A percentile compares a stretch with the other conserved stretches of the same genome.
Conservation (phyloP, 1,140 invertebrate species). For the Drosophila ficusphila region DNA sequence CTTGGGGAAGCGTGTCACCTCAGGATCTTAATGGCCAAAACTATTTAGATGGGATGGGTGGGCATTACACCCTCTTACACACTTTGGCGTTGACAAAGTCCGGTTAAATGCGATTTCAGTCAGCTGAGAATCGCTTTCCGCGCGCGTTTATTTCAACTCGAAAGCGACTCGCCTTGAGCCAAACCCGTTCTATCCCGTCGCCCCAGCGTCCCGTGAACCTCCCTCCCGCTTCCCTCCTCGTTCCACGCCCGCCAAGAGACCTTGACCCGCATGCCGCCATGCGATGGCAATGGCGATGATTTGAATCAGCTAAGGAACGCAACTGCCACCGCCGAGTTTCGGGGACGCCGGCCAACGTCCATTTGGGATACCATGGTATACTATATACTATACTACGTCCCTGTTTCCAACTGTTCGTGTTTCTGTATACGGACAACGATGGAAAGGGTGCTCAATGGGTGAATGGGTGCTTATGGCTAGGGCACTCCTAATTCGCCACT, state of each 20-base stretch:
- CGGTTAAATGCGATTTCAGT: background rate
- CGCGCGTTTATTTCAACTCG: background rate
- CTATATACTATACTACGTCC: background rate
- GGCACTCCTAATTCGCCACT: background rate
- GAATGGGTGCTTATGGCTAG: background rate
- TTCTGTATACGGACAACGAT: background rate
- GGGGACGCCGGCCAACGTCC: constrained; percentile 7
- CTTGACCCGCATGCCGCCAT: constrained; percentile 43
- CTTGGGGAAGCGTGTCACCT: background rate
- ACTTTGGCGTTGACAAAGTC: background rate
- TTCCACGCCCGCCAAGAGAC: constrained; percentile 38
- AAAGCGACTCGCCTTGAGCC: constrained; percentile 21
- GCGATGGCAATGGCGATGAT: constrained; percentile 30
- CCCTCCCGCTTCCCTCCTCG: background rate
- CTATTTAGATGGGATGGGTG: no score
- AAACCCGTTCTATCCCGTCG: constrained; percentile 26
- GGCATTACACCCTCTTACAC: no score
- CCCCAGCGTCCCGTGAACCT: background rate
- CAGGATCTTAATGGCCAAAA: background rate
- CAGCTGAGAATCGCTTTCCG: background rate
- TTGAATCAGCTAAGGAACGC: constrained; percentile 12
- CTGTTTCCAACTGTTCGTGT: background rate
- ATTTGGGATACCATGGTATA: background rate
- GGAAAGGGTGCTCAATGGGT: background rate
- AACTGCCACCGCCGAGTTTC: constrained; percentile 13